A percentile compares a stretch with the other conserved stretches of the same genome.
Conservation (phyloP, 2,797 vertebrate species). For the Rachycentron canadum region DNA sequence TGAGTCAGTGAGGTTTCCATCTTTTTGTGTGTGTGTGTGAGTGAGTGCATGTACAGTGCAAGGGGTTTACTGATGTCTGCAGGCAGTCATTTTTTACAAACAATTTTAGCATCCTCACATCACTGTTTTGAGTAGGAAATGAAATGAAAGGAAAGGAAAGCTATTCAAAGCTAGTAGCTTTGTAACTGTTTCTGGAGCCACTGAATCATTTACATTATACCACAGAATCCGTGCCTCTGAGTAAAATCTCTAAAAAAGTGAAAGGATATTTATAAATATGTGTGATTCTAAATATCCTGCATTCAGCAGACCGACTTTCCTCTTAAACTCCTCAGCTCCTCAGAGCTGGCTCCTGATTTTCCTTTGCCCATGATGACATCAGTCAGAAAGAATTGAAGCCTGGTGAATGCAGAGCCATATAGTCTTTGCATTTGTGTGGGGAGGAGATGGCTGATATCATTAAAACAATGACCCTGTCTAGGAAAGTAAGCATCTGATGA, state of each 20-base stretch:
- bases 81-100: not conserved
- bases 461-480: slow-evolving; percentile 75
- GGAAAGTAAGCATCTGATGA: slow-evolving; percentile 62
- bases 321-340: no score
- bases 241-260: not conserved
- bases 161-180: not conserved
- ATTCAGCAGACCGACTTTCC: not conserved
- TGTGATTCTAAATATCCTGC: no score
- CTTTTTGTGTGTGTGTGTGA: not conserved
- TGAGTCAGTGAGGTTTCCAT: not conserved
- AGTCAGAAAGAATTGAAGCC: slow-evolving; percentile 24
- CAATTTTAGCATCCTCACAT: not conserved
- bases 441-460: slow-evolving; percentile 66
- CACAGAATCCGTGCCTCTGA: not conserved
- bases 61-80: slow-evolving; percentile 18
- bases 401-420: slow-evolving; percentile 12
- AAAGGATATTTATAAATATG: slow-evolving; percentile 13
- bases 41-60: not conserved
- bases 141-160: not conserved
- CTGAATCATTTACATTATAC: not conserved
- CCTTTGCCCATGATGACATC: slow-evolving; percentile 30
- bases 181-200: not conserved
- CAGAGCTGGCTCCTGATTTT: not conserved
- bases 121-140: not conserved
- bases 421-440: slow-evolving; percentile 30